phyloP scores from a whole-genome alignment of 2,113 vertebrate genomes.

The Choloepus hoffmanni region DNA sequence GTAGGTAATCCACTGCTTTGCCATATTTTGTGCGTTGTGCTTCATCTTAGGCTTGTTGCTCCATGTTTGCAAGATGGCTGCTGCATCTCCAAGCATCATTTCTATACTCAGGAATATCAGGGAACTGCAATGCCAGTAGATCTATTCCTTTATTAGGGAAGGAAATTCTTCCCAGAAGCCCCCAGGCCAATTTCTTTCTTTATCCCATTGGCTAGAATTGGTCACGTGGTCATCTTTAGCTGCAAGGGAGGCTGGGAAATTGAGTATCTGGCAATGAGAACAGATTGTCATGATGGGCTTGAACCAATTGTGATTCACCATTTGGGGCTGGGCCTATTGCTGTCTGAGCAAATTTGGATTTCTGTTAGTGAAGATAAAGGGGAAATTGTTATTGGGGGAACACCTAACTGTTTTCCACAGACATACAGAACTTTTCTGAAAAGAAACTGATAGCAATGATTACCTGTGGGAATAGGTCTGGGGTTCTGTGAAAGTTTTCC shows the following conservation, averaged over 20 bases:
- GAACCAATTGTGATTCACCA: not conserved
- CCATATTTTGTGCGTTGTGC: not conserved
- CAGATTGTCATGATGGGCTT: not conserved
- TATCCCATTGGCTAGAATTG: too few species aligned
- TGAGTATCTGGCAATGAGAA: not conserved
- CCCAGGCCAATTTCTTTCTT: not conserved
- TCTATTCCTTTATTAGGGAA: not conserved
- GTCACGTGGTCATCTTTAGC: not conserved
- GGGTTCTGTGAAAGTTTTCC: not conserved
- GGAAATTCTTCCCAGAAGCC: not conserved
- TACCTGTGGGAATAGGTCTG: not conserved
- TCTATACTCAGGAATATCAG: not conserved
- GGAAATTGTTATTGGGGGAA: not conserved
- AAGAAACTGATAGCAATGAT: not conserved
- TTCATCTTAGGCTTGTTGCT: not conserved
- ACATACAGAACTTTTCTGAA: not conserved
- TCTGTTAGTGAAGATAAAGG: not conserved
- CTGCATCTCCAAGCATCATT: not conserved
- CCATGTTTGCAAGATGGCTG: not conserved
- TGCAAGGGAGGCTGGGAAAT: not conserved
- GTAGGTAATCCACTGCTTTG: not conserved
- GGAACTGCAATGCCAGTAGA: not conserved
- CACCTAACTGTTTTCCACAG: not conserved
- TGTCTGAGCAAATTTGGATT: not conserved
- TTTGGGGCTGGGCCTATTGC: not conserved